Percentiles rank a stretch among this genome's conserved stretches.
These are phyloP conservation scores for Helicoverpa zea DNA, from an alignment of 1,140 invertebrate species.

Conservation along the genomic window DNA sequence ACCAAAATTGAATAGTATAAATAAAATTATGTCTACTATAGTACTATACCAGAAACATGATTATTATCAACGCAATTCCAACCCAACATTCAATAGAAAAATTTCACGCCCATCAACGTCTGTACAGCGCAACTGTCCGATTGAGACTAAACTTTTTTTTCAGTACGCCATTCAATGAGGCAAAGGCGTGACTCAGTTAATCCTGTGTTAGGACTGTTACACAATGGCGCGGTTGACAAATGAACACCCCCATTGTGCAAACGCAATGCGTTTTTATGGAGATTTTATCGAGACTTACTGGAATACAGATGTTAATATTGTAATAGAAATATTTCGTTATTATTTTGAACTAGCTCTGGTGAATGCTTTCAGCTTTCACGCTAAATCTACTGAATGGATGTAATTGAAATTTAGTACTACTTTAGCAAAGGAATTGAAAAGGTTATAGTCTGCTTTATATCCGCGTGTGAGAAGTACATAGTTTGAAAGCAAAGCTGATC, in stretches of 20 bases:
- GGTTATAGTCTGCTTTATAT: no score
- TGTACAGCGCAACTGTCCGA: not conserved
- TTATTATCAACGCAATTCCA: no score
- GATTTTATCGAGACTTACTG: slow-evolving; percentile 21
- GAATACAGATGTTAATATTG: slow-evolving; percentile 8
- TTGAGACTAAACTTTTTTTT: slow-evolving; percentile 23
- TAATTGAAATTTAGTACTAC: no score
- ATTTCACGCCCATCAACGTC: slow-evolving; percentile 19
- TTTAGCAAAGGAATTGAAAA: no score
- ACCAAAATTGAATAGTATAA: no score
- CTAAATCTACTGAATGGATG: no score
- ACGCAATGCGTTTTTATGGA: slow-evolving; percentile 29
- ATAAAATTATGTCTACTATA: not conserved
- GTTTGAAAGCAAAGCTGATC: no score
- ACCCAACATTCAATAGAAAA: not conserved
- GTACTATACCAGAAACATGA: no score
- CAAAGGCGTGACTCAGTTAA: slow-evolving; percentile 38
- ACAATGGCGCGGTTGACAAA: slow-evolving; percentile 39
- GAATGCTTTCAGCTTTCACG: no score
- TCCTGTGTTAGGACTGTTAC: slow-evolving; percentile 41
- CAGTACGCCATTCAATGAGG: slow-evolving; percentile 4
- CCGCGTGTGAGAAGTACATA: no score
- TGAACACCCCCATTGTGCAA: slow-evolving; percentile 40
- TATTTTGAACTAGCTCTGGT: no score
- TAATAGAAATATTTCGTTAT: slow-evolving; percentile 4